phyloP scores from a whole-genome alignment of 92 coral and sea anemone genomes.

The Pocillopora meandrina region DNA sequence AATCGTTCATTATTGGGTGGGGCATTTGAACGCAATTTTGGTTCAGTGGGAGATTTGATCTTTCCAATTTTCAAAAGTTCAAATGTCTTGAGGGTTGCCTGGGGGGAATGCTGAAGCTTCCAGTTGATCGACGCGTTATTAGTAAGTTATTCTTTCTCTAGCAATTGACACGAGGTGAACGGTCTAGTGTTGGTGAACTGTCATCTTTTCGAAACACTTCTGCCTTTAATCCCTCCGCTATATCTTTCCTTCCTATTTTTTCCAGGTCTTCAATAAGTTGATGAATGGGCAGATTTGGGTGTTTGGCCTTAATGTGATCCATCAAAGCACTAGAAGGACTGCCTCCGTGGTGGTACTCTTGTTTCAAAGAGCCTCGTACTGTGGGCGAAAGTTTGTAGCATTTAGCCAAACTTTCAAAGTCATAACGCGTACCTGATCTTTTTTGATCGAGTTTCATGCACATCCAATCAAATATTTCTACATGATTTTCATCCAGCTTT shows the following conservation, averaged over 20 bases:
- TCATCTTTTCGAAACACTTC: not conserved
- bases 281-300: not conserved
- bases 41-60: too few species aligned
- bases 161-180: not conserved
- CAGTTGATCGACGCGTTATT: too few species aligned
- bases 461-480: not conserved
- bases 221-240: not conserved
- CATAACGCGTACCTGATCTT: not conserved
- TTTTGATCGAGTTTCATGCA: not conserved
- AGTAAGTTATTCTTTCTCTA: too few species aligned
- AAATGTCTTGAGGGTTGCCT: too few species aligned
- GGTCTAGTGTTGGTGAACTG: not conserved
- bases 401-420: not conserved
- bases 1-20: too few species aligned
- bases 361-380: not conserved
- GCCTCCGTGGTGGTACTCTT: not conserved
- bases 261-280: not conserved
- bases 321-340: not conserved
- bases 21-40: too few species aligned
- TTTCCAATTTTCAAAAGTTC: too few species aligned
- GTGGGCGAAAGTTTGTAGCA: not conserved
- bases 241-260: not conserved
- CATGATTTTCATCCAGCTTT: not conserved
- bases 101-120: too few species aligned
- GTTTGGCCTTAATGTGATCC: not conserved